Evolutionary conservation across 2,888 invertebrate genomes (phyloP).

Genomic region (Sabatieria punctata): DNA sequence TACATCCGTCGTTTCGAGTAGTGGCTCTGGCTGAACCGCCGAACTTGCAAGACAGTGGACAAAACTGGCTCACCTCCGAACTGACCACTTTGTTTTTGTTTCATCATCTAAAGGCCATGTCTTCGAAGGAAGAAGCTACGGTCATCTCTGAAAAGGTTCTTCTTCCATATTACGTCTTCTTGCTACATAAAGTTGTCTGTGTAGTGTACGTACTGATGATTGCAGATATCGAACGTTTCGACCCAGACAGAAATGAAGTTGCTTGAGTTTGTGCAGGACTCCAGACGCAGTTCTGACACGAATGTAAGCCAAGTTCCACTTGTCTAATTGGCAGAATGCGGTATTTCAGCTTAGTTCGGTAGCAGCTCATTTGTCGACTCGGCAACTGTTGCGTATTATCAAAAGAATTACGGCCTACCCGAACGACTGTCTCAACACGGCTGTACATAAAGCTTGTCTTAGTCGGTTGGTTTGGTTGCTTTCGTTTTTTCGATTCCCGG

Average conservation of each 20-base stretch:
- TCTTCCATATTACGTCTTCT: no score
- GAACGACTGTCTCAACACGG: constrained; percentile 50
- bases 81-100: constrained; percentile 74
- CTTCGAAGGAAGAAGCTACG: constrained; percentile 48
- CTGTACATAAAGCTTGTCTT: constrained; percentile 51
- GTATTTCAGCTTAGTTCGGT: constrained; percentile 47
- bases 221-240: no score
- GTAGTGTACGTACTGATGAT: no score
- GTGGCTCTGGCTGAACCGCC: constrained; percentile 74
- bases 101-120: constrained; percentile 65
- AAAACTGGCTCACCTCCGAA: constrained; percentile 75
- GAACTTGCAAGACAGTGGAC: constrained; percentile 25
- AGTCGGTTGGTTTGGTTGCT: no score
- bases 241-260: constrained; percentile 53
- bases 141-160: constrained; percentile 13
- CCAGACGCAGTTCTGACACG: constrained; percentile 57
- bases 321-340: constrained; percentile 6
- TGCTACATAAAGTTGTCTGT: no score
- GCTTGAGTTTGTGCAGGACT: constrained; percentile 55
- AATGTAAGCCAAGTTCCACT: constrained; percentile 40
- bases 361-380: constrained; percentile 66
- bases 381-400: constrained; percentile 70
- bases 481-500: no score
- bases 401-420: constrained; percentile 57
- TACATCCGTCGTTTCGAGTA: constrained; percentile 70